Evolutionary conservation across 2,888 invertebrate genomes (phyloP), one percentile per base, ranked within the genome.

Genomic region (Catonia carolina): DNA sequence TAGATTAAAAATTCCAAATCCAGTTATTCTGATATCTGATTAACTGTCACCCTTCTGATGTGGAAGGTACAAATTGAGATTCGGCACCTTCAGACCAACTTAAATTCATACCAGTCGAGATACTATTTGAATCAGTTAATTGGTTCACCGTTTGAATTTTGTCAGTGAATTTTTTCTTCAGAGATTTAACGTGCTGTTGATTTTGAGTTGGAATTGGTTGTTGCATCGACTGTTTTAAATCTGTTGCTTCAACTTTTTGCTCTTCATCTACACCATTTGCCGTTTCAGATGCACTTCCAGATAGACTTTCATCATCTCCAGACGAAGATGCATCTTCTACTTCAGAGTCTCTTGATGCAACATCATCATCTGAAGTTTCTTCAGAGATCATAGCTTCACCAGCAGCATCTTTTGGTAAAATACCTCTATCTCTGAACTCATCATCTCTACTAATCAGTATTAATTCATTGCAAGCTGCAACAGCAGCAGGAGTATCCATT

Each of bases 301-400:
- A 51, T 15, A 51, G 51, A 23, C 56, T 56, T 7, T 51, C 56
- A 15, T 56, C 56, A 45, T 50, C 50, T 10, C 45, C 45, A 5
- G 55, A 55, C n/a, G 37, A 55, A 12, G 39, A 49, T 17, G 49
- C 49, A 10, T 36, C 56, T 37, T 63, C 61, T 18, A 58, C 60
- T 17, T 58, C 59, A 1, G 60, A 61, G 36, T 60, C 60, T 20
- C 53, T 60, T 52, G 52, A 58, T 6, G 48, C 60, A 1, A 56
- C 51, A 18, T 41, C 23, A 23, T 45, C 45, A 50, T 67, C 67
- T 3, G 66, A 66, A 7, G 66, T 67, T 55, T 67, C 68, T 27
- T 67, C 68, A 2, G 68, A 68, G 33, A 68, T 65, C 68, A 68
- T 68, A 2, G 68, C 68, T 50, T 68, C 68, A 1, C 68, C 68